Percentiles rank a stretch among this genome's conserved stretches.
phyloP scores from a whole-genome alignment of 2,888 invertebrate genomes.

The Lagria hirta region DNA sequence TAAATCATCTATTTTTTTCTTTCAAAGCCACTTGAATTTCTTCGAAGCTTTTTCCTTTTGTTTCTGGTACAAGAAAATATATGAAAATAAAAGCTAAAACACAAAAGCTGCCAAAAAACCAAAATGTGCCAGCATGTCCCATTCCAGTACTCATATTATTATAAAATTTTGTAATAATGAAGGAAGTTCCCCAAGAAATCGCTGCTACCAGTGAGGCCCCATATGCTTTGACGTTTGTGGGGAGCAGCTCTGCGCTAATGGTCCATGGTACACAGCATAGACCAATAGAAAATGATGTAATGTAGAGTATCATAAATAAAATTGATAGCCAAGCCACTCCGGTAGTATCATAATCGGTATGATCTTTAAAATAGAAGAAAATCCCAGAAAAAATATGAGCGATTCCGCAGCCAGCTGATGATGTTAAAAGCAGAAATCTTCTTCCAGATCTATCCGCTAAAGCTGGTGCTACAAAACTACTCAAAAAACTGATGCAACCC shows the following conservation, averaged over 20 bases:
- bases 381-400: constrained; percentile 61
- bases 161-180: constrained; percentile 72
- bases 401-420: constrained; percentile 66
- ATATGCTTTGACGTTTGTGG: constrained; percentile 71
- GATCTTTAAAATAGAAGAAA: constrained; percentile 53
- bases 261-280: constrained; percentile 80
- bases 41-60: constrained; percentile 82
- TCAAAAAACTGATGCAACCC: constrained; percentile 69
- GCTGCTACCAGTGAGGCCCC: constrained; percentile 73
- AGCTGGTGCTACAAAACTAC: constrained; percentile 70
- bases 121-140: constrained; percentile 68
- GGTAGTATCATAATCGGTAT: constrained; percentile 40
- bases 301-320: constrained; percentile 68
- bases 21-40: constrained; percentile 67
- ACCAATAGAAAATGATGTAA: constrained; percentile 71
- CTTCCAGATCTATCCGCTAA: constrained; percentile 77
- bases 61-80: constrained; percentile 56
- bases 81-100: constrained; percentile 33
- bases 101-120: constrained; percentile 59
- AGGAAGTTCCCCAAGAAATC: no score
- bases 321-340: constrained; percentile 72
- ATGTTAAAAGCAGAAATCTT: constrained; percentile 67
- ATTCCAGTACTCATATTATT: constrained; percentile 58
- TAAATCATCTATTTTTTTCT: no score
- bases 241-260: constrained; percentile 78